Evolutionary conservation across 2,797 vertebrate genomes (phyloP).

Genomic region (Thripadectes ignobilis): DNA sequence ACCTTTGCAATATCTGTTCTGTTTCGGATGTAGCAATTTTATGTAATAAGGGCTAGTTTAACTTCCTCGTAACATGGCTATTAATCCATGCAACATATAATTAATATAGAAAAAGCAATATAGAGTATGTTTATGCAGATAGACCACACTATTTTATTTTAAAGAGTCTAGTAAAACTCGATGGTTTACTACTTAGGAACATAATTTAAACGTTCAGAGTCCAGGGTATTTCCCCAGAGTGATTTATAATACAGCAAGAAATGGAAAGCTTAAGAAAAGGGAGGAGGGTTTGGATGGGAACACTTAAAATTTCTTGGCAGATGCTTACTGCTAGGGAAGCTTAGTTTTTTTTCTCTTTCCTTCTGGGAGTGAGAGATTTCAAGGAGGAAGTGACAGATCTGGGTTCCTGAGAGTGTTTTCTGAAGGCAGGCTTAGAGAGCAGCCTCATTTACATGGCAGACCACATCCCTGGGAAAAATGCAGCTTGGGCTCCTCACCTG

Average conservation of each 20-base stretch:
- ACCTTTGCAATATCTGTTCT: not conserved
- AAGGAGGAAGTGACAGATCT: not conserved
- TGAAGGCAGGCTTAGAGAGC: not conserved
- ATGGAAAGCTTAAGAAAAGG: not conserved
- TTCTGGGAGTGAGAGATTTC: conserved; percentile 10
- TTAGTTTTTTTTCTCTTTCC: not conserved
- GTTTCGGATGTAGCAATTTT: not conserved
- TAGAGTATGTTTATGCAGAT: not conserved
- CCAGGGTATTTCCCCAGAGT: not conserved
- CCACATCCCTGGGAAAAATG: not conserved
- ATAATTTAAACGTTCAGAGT: not conserved
- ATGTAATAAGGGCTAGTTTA: not conserved
- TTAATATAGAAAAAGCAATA: not conserved
- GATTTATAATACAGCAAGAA: conserved; percentile 25
- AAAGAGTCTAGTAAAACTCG: not conserved
- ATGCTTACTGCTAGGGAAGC: not conserved
- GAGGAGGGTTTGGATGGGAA: conserved; percentile 6
- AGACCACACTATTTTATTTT: not conserved
- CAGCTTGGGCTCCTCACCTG: not conserved
- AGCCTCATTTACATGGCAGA: not conserved
- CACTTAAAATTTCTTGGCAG: conserved; percentile 38
- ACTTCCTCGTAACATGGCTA: not conserved
- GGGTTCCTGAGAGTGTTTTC: not conserved
- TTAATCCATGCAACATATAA: not conserved
- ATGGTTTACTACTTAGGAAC: not conserved